phyloP scores from a whole-genome alignment of 2,113 vertebrate genomes.

The Lycaon pictus region DNA sequence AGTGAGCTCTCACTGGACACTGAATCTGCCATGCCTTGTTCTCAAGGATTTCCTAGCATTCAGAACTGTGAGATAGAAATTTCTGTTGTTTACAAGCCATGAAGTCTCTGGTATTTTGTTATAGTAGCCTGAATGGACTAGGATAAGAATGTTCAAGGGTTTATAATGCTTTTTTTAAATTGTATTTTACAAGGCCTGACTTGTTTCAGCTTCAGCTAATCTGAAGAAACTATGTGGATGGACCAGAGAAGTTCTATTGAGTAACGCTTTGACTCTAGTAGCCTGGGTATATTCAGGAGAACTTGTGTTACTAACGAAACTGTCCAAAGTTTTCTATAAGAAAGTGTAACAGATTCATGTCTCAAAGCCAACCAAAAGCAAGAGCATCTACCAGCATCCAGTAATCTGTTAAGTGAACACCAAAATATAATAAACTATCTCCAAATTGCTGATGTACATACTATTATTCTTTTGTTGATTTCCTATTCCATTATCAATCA shows the following conservation, averaged over 20 bases:
- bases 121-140: background rate
- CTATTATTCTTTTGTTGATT: background rate
- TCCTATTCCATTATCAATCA: constrained; percentile 6
- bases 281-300: background rate
- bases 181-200: background rate
- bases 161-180: background rate
- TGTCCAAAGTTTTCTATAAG: background rate
- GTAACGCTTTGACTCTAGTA: constrained; percentile 10
- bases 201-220: background rate
- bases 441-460: background rate
- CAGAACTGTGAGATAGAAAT: background rate
- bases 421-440: background rate
- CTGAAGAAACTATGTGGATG: background rate
- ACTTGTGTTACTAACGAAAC: background rate
- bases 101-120: background rate
- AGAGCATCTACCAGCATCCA: background rate
- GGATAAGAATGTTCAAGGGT: background rate
- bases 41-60: background rate
- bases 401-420: background rate
- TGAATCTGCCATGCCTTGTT: background rate
- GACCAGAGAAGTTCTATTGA: background rate
- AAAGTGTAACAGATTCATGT: background rate
- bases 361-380: background rate
- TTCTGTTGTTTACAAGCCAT: background rate
- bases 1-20: background rate